phyloP scores from a whole-genome alignment of 2,113 vertebrate genomes.

The Echinops telfairi region DNA sequence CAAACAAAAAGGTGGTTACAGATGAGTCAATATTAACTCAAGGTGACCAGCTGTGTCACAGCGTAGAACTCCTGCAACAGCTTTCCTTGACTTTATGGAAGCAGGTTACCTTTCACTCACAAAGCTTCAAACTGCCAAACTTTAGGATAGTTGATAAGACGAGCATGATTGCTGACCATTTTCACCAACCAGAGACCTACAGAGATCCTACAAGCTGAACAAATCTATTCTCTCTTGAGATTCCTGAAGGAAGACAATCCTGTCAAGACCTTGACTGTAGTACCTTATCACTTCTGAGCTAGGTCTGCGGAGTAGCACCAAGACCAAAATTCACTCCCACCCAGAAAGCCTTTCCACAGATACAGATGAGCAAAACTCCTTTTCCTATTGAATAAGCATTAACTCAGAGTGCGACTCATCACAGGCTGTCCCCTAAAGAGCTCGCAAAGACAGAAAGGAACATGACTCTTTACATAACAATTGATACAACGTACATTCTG shows the following conservation, averaged over 20 bases:
- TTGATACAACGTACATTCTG: not conserved
- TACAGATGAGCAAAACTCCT: not conserved
- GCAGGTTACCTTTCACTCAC: no score
- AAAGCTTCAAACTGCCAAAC: no score
- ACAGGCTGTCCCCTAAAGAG: not conserved
- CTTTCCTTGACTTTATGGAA: no score
- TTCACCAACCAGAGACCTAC: no score
- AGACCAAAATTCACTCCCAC: not conserved
- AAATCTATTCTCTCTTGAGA: not conserved
- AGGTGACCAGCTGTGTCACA: no score
- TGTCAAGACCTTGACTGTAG: not conserved
- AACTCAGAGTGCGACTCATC: not conserved
- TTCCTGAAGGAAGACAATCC: not conserved
- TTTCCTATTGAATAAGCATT: not conserved
- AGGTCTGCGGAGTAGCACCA: not conserved
- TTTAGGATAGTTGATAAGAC: no score
- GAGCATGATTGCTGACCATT: no score
- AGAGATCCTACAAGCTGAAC: no score
- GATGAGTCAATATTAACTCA: no score
- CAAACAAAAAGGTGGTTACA: no score
- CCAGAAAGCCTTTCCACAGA: not conserved
- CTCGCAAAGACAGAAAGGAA: not conserved
- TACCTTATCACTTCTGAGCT: not conserved
- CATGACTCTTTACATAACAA: not conserved
- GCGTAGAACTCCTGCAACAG: no score